Base-by-base conservation (phyloP, 2,888 invertebrate species). In the Lysandra bellargus region DNA sequence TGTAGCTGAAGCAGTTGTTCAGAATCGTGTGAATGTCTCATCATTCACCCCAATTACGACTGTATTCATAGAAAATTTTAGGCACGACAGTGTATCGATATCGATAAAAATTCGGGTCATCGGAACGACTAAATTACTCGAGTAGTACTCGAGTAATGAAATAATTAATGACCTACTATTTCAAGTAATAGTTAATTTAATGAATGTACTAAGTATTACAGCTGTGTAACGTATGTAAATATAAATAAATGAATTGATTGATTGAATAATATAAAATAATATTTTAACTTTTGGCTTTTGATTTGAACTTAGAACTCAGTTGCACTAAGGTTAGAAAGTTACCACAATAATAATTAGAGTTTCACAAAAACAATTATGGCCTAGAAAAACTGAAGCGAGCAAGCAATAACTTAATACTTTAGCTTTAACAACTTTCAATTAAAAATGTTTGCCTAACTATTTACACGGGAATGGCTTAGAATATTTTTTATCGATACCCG, bases 21-120 rank as follows among this genome's bases (percentile, higher is more conserved):
- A 86, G 86, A 30, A 83, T 85, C 88, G 93, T 94, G 94, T 93
- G 93, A 93, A 93, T 92, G 92, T 92, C 82, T 84, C 86, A 88
- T 87, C 86, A 87, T 84, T 87, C 88, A 89, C 92, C 92, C 92
- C 89, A 90, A 91, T 91, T 90, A 89, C 86, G 87, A 88, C 83
- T 85, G 85, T 88, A 91, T 92, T 91, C 91, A 92, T 91, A 89
- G 88, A 87, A 88, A 87, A 83, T 79, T 84, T 85, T 83, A 88
- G 81, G 88, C 79, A 78, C 79, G 40, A 1, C 2, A 33, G 37
- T 79, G 84, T 84, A 85, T 87, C 86, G 85, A 86, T 84, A 83
- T 83, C 82, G 83, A 83, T 76, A 78, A 69, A 69, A 69, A 64
- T 14, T 69, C 14, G 33, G 37, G 33, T 69, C 33, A 69, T 69